Evolutionary conservation across 2,888 invertebrate species (phyloP).

Genomic region (Euplagia quadripunctaria): DNA sequence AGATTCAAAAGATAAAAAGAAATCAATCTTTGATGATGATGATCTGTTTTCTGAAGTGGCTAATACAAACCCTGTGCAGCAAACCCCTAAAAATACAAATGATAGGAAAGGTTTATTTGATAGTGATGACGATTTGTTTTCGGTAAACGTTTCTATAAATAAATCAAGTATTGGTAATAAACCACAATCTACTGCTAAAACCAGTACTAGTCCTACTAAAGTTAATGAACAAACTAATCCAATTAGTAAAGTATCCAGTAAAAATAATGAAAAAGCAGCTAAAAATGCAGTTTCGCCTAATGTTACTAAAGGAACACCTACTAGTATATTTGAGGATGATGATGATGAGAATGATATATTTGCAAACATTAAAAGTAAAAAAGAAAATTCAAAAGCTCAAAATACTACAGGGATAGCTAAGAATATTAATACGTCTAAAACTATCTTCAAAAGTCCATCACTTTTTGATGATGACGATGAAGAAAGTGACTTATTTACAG

Average conservation of each 20-base stretch:
- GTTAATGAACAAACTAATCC: background rate
- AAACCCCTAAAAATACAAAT: constrained; percentile 34
- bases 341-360: constrained; percentile 69
- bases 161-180: constrained; percentile 24
- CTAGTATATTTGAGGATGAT: constrained; percentile 70
- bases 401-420: constrained; percentile 26
- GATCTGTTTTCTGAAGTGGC: constrained; percentile 73
- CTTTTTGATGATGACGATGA: constrained; percentile 72
- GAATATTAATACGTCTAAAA: constrained; percentile 23
- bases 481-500: constrained; percentile 51
- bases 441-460: constrained; percentile 52
- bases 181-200: background rate
- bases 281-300: constrained; percentile 29
- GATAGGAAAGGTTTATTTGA: constrained; percentile 59
- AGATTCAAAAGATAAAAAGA: constrained; percentile 58
- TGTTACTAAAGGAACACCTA: constrained; percentile 37
- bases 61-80: constrained; percentile 44
- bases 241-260: constrained; percentile 3
- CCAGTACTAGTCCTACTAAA: constrained; percentile 7
- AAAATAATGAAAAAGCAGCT: background rate
- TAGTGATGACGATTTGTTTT: constrained; percentile 66
- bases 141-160: constrained; percentile 24
- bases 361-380: constrained; percentile 44
- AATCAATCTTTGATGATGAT: constrained; percentile 74
- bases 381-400: constrained; percentile 27